Evolutionary conservation across 2,113 vertebrate species (phyloP), one percentile per base, ranked within the genome.

Genomic region (Mugil cephalus): DNA sequence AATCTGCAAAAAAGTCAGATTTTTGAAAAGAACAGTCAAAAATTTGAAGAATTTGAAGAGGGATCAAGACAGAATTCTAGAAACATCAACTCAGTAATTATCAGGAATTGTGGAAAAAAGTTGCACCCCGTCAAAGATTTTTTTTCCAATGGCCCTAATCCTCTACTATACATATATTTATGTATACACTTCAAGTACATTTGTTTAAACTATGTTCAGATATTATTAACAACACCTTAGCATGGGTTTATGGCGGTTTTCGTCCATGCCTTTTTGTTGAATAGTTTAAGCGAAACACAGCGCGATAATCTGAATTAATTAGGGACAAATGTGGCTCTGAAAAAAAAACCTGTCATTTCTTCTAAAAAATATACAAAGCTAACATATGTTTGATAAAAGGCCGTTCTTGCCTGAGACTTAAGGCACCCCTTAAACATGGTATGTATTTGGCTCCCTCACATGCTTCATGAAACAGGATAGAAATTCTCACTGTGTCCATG

Each of bases 101-200:
- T n/a, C n/a, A n/a, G n/a, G n/a, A n/a, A n/a, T n/a, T n/a, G n/a
- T n/a, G n/a, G n/a, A 30, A 30, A 30, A 30, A 30, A 30, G 24
- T 30, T 5, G 5, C 5, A 30, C 5, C 24, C 24, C 24, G 3
- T 30, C 24, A 30, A 30, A 30, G 24, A 30, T 2, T 30, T 30
- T 30, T 30, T 30, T 30, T 30, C 24, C 24, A 30, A 30, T 30
- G 24, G 24, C 24, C 24, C 5, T 30, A 30, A 30, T 30, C 24
- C 24, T 30, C 5, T 30, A 30, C 24, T 30, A 30, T 30, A 30
- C 24, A 30, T 30, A 30, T 30, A 30, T 5, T 30, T 30, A 2
- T 30, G 24, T 30, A 30, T 30, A 30, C 24, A 61, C 69, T 80
- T 85, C 72, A 87, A 84, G 79, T 78, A 77, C 43, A 68, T 61